Percentiles rank a stretch among this genome's conserved stretches.
phyloP scores from a whole-genome alignment of 2,888 invertebrate species.

The Drosophila prolongata region DNA sequence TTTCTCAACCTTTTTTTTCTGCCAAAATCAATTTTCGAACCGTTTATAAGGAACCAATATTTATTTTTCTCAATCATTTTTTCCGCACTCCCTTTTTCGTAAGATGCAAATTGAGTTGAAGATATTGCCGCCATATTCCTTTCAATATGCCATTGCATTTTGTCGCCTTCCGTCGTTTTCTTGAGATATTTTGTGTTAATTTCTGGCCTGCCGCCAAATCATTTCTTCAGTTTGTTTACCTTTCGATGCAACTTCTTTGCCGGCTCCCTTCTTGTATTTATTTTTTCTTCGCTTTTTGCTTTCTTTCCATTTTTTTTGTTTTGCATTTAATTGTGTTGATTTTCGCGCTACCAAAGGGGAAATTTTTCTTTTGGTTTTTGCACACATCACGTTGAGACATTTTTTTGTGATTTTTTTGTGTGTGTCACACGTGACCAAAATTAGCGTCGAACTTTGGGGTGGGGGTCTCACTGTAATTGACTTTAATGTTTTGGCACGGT shows the following conservation, averaged over 20 bases:
- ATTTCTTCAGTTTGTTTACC: conserved; percentile 31
- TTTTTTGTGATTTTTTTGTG: conserved; percentile 9
- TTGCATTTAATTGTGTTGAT: conserved; percentile 30
- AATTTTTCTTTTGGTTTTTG: not conserved
- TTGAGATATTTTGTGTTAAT: conserved; percentile 26
- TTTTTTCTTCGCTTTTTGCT: conserved; percentile 7
- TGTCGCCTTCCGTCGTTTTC: conserved; percentile 30
- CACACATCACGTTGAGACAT: conserved; percentile 1
- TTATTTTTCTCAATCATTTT: conserved; percentile 15
- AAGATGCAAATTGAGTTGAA: conserved; percentile 14
- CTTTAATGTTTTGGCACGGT: conserved; percentile 25
- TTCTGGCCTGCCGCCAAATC: conserved; percentile 27
- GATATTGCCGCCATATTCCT: conserved; percentile 14
- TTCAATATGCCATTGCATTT: conserved; percentile 22
- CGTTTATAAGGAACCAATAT: conserved; percentile 19
- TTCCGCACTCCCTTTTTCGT: not conserved
- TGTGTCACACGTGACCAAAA: conserved; percentile 27
- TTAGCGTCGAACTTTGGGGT: conserved; percentile 15
- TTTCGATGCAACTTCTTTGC: conserved; percentile 25
- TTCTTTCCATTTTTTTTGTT: not conserved
- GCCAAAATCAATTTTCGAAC: conserved; percentile 12
- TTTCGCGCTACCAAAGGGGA: conserved; percentile 18
- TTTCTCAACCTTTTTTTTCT: not conserved
- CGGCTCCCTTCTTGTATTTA: conserved; percentile 13
- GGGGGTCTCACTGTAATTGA: conserved; percentile 25